Percentiles rank a stretch among this genome's conserved stretches.
Evolutionary conservation across 2,888 invertebrate species (phyloP).

Genomic region (Maniola hyperantus): DNA sequence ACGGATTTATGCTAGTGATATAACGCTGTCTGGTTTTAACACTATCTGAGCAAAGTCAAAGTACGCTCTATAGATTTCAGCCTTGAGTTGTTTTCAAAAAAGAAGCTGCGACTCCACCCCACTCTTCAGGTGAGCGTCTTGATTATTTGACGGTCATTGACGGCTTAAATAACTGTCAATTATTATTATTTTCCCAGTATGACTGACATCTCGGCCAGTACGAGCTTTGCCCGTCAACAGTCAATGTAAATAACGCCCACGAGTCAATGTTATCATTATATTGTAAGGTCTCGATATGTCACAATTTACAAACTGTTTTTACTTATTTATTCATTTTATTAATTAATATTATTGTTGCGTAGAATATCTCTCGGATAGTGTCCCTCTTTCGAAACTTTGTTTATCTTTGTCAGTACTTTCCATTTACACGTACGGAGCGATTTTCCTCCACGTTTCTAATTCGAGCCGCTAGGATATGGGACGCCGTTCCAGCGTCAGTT

Average conservation of each 20-base stretch:
- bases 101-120: too few species aligned
- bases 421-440: too few species aligned
- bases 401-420: neutral
- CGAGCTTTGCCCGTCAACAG: constrained; percentile 11
- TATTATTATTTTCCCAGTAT: constrained; percentile 1
- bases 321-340: constrained; percentile 8
- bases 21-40: too few species aligned
- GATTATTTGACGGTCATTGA: neutral
- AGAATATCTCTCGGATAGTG: constrained; percentile 16
- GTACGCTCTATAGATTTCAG: too few species aligned
- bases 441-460: too few species aligned
- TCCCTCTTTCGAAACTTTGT: neutral
- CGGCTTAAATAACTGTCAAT: neutral
- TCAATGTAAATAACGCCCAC: constrained; percentile 47
- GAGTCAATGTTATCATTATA: constrained; percentile 47
- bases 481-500: neutral
- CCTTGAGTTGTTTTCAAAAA: too few species aligned
- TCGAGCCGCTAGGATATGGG: too few species aligned
- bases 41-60: too few species aligned
- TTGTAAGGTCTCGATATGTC: constrained; percentile 47
- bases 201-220: constrained; percentile 4
- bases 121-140: too few species aligned
- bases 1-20: too few species aligned
- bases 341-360: neutral
- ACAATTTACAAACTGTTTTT: constrained; percentile 40